Percentiles rank a stretch among this genome's conserved stretches.
Conservation (phyloP, 1,140 invertebrate species). For the Adelges cooleyi region DNA sequence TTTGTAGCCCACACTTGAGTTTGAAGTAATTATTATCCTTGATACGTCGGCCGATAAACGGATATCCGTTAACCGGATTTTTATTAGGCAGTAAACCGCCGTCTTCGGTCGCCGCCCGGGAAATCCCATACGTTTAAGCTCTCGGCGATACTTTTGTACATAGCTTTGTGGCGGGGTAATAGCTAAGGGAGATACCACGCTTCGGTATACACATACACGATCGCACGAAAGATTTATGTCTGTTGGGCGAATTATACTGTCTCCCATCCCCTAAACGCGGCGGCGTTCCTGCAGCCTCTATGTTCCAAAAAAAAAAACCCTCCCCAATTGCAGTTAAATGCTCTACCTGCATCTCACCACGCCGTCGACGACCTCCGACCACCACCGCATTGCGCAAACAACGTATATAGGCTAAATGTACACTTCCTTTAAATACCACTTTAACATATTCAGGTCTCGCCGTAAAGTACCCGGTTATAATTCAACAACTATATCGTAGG, state of each 20-base stretch:
- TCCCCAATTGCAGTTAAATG: constrained; percentile 14
- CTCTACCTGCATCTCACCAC: not conserved
- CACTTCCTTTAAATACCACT: no score
- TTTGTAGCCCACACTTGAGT: no score
- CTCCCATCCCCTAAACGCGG: not conserved
- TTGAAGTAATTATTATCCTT: no score
- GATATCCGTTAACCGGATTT: constrained; percentile 24
- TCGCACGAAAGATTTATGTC: constrained; percentile 7
- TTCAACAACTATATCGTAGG: no score
- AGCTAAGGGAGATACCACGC: no score
- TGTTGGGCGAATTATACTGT: constrained; percentile 13
- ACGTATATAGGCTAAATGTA: no score
- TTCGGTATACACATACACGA: not conserved
- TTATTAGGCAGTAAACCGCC: constrained; percentile 17
- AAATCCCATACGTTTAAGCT: constrained; percentile 1
- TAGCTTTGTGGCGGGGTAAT: not conserved
- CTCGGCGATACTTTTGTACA: not conserved
- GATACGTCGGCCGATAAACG: no score
- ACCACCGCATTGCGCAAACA: constrained; percentile 4
- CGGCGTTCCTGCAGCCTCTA: not conserved
- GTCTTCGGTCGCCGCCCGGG: not conserved
- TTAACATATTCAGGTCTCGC: no score
- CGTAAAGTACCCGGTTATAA: no score
- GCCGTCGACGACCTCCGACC: not conserved
- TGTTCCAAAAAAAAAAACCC: no score